Conservation (phyloP, 2,113 vertebrate species). For the Cricetomys ansorgei region DNA sequence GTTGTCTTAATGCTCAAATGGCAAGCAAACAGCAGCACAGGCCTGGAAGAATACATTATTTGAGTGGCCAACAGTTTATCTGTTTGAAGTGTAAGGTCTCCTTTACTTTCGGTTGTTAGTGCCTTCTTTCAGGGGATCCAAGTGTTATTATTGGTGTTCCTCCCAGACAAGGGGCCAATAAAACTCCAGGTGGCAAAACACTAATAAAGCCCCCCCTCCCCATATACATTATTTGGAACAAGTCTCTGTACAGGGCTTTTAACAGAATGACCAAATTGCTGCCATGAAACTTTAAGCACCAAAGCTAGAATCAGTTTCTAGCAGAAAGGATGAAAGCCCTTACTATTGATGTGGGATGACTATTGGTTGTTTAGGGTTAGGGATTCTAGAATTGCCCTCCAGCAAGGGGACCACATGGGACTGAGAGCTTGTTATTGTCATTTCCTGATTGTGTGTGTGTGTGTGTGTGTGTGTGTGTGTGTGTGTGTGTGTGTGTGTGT, state of each 20-base stretch:
- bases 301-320: background rate
- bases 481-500: too few species aligned
- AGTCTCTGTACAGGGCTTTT: background rate
- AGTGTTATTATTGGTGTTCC: background rate
- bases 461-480: too few species aligned
- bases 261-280: background rate
- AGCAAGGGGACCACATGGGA: background rate
- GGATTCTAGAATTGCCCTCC: background rate
- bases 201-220: background rate
- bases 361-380: background rate
- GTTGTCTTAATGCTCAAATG: background rate
- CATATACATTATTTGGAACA: background rate
- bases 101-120: background rate
- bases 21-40: background rate
- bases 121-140: background rate
- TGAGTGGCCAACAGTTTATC: background rate
- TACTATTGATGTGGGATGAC: background rate
- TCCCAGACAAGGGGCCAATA: background rate
- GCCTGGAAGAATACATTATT: background rate
- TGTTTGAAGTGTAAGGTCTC: background rate
- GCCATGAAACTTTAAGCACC: background rate
- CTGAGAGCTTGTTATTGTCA: background rate
- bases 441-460: too few species aligned
- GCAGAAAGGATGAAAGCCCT: background rate
- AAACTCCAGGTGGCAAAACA: background rate